phyloP scores from a whole-genome alignment of 1,140 invertebrate genomes.

The Dinoponera quadriceps region DNA sequence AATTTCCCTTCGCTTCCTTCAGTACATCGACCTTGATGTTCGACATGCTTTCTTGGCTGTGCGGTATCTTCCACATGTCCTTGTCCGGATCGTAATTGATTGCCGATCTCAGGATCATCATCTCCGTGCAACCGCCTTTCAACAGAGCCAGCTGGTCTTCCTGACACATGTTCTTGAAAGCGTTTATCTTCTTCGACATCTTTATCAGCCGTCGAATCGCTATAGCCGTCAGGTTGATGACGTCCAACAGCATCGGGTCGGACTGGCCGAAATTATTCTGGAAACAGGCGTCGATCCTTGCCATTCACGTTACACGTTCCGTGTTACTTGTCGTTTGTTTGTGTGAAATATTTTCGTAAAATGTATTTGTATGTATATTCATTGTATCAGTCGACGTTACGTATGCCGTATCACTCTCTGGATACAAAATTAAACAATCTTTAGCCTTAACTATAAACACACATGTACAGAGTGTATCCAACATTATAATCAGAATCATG shows the following conservation, averaged over 20 bases:
- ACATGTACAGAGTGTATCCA: no score
- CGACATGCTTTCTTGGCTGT: slow-evolving; percentile 89
- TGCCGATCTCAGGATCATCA: slow-evolving; percentile 95
- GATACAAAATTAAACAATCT: no score
- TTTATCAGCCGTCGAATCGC: slow-evolving; percentile 96
- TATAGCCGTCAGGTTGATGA: slow-evolving; percentile 96
- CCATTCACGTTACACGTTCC: not conserved
- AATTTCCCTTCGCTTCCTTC: slow-evolving; percentile 94
- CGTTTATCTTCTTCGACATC: slow-evolving; percentile 95
- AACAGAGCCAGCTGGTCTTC: slow-evolving; percentile 95
- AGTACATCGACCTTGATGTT: slow-evolving; percentile 94
- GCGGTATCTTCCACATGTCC: slow-evolving; percentile 94
- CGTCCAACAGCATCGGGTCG: slow-evolving; percentile 91
- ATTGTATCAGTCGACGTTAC: no score
- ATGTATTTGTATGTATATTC: no score
- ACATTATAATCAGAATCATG: no score
- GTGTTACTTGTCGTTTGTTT: no score
- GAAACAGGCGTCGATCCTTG: slow-evolving; percentile 32
- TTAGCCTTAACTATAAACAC: no score
- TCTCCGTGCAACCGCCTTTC: slow-evolving; percentile 95
- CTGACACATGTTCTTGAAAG: slow-evolving; percentile 95
- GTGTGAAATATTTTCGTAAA: no score
- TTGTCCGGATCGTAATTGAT: slow-evolving; percentile 95
- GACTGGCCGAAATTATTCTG: slow-evolving; percentile 85
- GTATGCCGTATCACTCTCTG: no score